Evolutionary conservation across 2,797 vertebrate genomes (phyloP), one percentile per base, ranked within the genome.

Genomic region (Lemur catta): DNA sequence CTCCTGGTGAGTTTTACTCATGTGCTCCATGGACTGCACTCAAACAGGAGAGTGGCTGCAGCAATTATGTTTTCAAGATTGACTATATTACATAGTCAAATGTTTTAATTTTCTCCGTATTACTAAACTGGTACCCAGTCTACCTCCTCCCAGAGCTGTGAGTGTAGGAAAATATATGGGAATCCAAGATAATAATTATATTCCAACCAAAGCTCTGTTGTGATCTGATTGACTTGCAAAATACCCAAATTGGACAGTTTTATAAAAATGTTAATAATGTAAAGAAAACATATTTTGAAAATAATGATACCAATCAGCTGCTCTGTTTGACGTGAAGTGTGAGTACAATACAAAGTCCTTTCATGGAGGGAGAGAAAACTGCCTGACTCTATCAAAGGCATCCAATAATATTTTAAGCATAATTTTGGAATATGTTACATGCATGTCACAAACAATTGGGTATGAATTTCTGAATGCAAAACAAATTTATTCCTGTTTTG

Each of bases 1-100:
- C 46, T 35, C 20, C 52, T 6, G 14, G 20, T 15, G 52, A 52
- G 22, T 63, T n/a, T 30, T 33, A 2, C 1, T 38, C 50, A 15
- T 20, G 13, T 0, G 4, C 15, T 46, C 41, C 12, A 0, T 0
- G 7, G 63, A 28, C 14, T 8, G 4, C 2, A 15, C 20, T 22
- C 46, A 28, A 41, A 38, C 24, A 63, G 52, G 11, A 0, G 0
- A 20, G 22, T 26, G 26, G 43, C 28, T 35, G 14, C 0, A 2
- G 75, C 22, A 41, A 48, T 13, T 22, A 7, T 1, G 1, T 72
- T 57, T 88, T 33, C 1, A 12, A 61, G 72, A 20, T 14, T 14
- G 20, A 8, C n/a, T n/a, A n/a, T 8, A 52, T 92, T 59, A 18
- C 35, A 11, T 2, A 26, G 10, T 30, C 6, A 38, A 78, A 43